Conservation (phyloP, 2,113 vertebrate species). For the Zeus faber region DNA sequence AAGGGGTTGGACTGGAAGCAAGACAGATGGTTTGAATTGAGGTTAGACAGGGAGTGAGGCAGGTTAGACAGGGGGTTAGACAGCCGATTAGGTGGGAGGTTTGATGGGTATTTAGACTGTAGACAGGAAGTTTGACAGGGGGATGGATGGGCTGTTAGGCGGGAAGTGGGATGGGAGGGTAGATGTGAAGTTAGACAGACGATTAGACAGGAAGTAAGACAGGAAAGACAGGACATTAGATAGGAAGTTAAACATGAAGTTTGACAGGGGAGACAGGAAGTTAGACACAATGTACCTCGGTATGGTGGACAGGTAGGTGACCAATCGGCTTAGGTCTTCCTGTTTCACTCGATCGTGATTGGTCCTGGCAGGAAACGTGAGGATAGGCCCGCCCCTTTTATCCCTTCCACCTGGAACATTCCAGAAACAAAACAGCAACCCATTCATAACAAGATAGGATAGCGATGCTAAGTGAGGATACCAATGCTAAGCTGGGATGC, state of each 20-base stretch:
- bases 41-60: background rate
- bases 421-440: background rate
- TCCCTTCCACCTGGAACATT: slow-evolving; percentile 87
- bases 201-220: background rate
- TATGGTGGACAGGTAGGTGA: slow-evolving; percentile 95
- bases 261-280: background rate
- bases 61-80: background rate
- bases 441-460: too few relatives aligned
- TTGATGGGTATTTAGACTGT: too few relatives aligned
- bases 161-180: background rate
- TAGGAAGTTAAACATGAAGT: background rate
- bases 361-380: slow-evolving; percentile 97
- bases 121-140: background rate
- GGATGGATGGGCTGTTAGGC: background rate
- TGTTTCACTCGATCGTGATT: slow-evolving; percentile 99
- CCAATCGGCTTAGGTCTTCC: slow-evolving; percentile 94
- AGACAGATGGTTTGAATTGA: background rate
- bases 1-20: background rate
- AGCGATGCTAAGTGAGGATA: background rate
- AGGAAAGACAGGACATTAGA: background rate
- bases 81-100: background rate
- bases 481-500: background rate
- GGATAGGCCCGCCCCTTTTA: slow-evolving; percentile 95
- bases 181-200: background rate
- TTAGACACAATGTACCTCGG: slow-evolving; percentile 83